These are phyloP conservation scores for Lycodopsis pacificus DNA, from an alignment of 2,797 vertebrate species.

Conservation along the genomic window DNA sequence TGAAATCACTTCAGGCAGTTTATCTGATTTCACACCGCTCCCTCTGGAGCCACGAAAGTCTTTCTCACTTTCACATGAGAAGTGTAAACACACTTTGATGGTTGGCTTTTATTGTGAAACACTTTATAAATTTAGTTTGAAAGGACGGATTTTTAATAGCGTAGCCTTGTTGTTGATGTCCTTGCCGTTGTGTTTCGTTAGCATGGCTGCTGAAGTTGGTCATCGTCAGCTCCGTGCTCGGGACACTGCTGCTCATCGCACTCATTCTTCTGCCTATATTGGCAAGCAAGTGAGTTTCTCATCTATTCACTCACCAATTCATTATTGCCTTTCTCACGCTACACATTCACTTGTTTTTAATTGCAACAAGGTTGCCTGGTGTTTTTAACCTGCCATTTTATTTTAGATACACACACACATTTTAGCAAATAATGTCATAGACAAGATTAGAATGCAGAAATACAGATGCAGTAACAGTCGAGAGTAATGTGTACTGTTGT, in stretches of 20 bases:
- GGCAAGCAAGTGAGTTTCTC: constrained; percentile 54
- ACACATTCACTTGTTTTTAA: neutral
- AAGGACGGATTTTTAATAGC: neutral
- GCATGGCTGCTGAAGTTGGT: constrained; percentile 58
- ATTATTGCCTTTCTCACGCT: neutral
- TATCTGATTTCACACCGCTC: neutral
- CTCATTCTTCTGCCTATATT: constrained; percentile 50
- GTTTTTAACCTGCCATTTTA: neutral
- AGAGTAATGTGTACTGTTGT: neutral
- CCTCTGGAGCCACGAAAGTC: neutral
- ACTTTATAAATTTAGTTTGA: neutral
- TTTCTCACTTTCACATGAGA: neutral
- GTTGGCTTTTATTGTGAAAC: neutral
- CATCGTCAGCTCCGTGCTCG: constrained; percentile 59
- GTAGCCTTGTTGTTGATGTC: neutral
- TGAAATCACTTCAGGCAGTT: neutral
- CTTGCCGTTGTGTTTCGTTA: constrained; percentile 43
- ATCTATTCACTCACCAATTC: neutral
- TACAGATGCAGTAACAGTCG: neutral
- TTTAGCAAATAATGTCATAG: neutral
- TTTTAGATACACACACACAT: neutral
- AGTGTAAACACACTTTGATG: neutral
- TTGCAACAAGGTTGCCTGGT: neutral
- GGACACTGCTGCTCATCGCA: constrained; percentile 65
- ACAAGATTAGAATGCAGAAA: neutral